Base-by-base conservation (phyloP, 2,888 invertebrate genomes). In the Gisinianus flammeolus region DNA sequence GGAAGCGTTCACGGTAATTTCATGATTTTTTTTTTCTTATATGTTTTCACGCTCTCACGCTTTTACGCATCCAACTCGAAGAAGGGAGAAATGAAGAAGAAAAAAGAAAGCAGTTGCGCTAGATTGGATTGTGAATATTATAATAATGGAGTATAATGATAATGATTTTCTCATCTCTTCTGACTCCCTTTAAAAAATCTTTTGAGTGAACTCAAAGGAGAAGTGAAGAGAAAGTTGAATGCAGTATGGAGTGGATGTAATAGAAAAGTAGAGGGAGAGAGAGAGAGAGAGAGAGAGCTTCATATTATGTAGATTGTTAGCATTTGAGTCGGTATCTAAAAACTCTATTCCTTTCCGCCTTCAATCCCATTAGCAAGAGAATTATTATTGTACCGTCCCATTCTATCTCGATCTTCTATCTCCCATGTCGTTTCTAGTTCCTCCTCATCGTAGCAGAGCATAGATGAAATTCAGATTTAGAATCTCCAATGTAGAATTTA, bases 121-220 rank as follows among this genome's bases (percentile, higher is more conserved):
- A 54, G 54, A 54, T 54, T 54, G 54, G 54, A 54, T 54, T 54
- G 54, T 54, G 54, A 4, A 54, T 54, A 54, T 54, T 54, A 19
- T 54, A n/a, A n/a, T n/a, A n/a, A n/a, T n/a, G n/a, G n/a, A n/a
- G n/a, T n/a, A n/a, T n/a, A n/a, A n/a, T n/a, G n/a, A n/a, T n/a
- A 54, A 54, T 54, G 54, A 54, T 54, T 54, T 54, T 54, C 54
- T 54, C 54, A 54, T 54, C 54, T 54, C 54, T n/a, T n/a, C n/a
- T n/a, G n/a, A n/a, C n/a, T n/a, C 19, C 16, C 54, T 54, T 54
- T 54, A n/a, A n/a, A 44, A 44, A 6, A 10, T 44, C 44, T 10
- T 16, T 44, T 16, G 44, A 54, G 19, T 54, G n/a, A 4, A 54
- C n/a, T 54, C n/a, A 54, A 16, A 54, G 19, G 16, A 54, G 16